Conservation (phyloP, 1,140 invertebrate species). For the Anadara kagoshimensis region DNA sequence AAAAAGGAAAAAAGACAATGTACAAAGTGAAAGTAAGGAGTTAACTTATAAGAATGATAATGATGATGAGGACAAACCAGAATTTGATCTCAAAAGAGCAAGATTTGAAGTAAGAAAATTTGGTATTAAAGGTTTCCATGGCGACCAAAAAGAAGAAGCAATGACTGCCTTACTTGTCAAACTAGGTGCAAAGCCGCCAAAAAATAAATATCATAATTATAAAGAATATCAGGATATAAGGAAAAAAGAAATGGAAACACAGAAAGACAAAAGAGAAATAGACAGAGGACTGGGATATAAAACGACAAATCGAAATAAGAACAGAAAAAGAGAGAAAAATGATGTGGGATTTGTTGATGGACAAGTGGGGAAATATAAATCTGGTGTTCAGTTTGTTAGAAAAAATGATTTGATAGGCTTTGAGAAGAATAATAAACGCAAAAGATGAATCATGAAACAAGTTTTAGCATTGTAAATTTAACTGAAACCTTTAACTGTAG, state of each 20-base stretch:
- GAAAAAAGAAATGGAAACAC: conserved; percentile 31
- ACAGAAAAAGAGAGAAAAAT: conserved; percentile 30
- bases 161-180: conserved; percentile 47
- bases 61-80: conserved; percentile 4
- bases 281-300: conserved; percentile 39
- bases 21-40: too few species aligned
- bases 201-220: conserved; percentile 51
- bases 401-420: conserved; percentile 28
- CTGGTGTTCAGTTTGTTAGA: conserved; percentile 36
- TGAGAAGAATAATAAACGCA: background rate
- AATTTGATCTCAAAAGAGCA: conserved; percentile 48
- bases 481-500: too few species aligned
- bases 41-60: background rate
- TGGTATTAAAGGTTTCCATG: conserved; percentile 51
- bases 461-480: too few species aligned
- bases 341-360: conserved; percentile 32
- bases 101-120: conserved; percentile 49
- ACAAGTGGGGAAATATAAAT: conserved; percentile 39
- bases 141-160: conserved; percentile 43
- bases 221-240: conserved; percentile 44
- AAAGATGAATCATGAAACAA: background rate
- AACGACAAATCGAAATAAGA: conserved; percentile 13
- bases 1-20: too few species aligned
- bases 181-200: conserved; percentile 55
- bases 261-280: conserved; percentile 42